A percentile compares a stretch with the other conserved stretches of the same genome.
These are phyloP conservation scores for Heliconius hortense DNA, from an alignment of 2,888 invertebrate genomes.

Conservation along the genomic window DNA sequence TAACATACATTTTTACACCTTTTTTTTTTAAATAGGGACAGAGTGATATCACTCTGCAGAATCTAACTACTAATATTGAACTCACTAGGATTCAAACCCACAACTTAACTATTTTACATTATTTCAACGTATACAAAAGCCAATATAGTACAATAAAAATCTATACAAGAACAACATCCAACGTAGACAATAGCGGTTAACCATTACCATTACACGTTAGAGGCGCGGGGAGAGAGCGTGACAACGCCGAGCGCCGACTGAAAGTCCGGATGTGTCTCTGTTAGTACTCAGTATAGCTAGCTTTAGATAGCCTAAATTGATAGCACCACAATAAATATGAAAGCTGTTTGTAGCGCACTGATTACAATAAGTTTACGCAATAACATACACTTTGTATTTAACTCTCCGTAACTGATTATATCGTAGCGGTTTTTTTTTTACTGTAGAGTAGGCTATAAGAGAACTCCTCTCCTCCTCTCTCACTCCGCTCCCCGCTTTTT, in stretches of 20 bases:
- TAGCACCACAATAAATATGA: slow-evolving; percentile 15
- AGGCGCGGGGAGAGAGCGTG: slow-evolving; percentile 64
- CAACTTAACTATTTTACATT: neutral
- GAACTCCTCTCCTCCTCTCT: neutral
- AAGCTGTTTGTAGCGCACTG: neutral
- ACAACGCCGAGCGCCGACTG: slow-evolving; percentile 45
- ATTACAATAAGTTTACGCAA: slow-evolving; percentile 4
- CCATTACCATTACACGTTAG: slow-evolving; percentile 58
- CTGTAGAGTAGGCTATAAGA: neutral
- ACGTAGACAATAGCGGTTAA: slow-evolving; percentile 39
- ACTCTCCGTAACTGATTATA: neutral
- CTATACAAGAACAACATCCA: slow-evolving; percentile 25
- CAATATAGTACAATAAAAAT: slow-evolving; percentile 17
- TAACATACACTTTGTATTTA: neutral
- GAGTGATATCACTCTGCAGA: too few species aligned
- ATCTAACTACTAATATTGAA: neutral
- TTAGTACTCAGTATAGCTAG: slow-evolving; percentile 15
- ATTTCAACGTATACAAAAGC: neutral
- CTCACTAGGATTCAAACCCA: neutral
- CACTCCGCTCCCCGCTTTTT: neutral
- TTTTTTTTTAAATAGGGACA: too few species aligned
- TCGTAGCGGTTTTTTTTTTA: neutral
- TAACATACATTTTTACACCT: too few species aligned
- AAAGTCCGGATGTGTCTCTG: slow-evolving; percentile 36
- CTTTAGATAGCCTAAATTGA: slow-evolving; percentile 28